phyloP scores from a whole-genome alignment of 2,797 vertebrate species.

The Meda fulgida region DNA sequence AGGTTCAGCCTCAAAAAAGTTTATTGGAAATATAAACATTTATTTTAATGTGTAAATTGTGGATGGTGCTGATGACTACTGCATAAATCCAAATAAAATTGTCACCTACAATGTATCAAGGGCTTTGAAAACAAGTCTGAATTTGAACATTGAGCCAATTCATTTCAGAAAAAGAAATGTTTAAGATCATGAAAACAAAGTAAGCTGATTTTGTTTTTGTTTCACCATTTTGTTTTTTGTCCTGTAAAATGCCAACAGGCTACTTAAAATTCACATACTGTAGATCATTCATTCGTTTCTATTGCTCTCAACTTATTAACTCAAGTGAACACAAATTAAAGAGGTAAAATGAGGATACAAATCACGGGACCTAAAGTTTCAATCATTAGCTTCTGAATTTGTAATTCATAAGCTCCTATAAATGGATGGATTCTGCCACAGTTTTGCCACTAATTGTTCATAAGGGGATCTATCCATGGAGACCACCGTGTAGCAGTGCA shows the following conservation, averaged over 20 bases:
- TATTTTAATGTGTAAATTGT: slow-evolving; percentile 34
- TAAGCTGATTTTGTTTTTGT: background rate
- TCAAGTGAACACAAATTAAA: slow-evolving; percentile 19
- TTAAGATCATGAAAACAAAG: background rate
- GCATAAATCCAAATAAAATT: slow-evolving; percentile 20
- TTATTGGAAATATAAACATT: slow-evolving; percentile 30
- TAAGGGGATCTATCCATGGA: slow-evolving; percentile 43
- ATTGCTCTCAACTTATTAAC: slow-evolving; percentile 25
- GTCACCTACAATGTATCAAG: background rate
- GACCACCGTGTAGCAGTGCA: slow-evolving; percentile 39
- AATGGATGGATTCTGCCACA: slow-evolving; percentile 32
- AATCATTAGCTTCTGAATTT: slow-evolving; percentile 39
- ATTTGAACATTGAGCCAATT: background rate
- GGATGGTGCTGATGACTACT: background rate
- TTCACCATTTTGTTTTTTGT: background rate
- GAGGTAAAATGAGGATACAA: background rate
- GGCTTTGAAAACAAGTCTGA: slow-evolving; percentile 17
- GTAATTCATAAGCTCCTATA: slow-evolving; percentile 40
- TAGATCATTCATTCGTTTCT: background rate
- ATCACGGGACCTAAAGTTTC: background rate
- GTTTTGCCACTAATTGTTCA: slow-evolving; percentile 44
- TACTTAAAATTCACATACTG: slow-evolving; percentile 11
- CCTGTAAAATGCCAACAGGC: slow-evolving; percentile 6
- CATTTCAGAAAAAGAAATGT: background rate
- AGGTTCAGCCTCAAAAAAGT: slow-evolving; percentile 1